phyloP scores from a whole-genome alignment of 2,888 invertebrate species.

The Cephonodes hylas region DNA sequence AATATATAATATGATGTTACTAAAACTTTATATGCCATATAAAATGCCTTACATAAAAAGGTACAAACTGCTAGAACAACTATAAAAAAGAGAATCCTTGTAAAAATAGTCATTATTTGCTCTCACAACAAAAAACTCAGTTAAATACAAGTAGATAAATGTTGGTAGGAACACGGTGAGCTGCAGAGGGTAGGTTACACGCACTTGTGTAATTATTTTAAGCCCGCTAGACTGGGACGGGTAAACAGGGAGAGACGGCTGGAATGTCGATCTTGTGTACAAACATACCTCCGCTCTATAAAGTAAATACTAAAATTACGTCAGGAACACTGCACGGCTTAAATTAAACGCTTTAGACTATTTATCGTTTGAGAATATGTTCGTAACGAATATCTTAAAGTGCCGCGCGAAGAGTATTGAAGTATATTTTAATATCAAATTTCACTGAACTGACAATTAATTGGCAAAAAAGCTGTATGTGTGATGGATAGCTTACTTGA shows the following conservation, averaged over 20 bases:
- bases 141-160: conserved; percentile 40
- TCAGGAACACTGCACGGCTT: conserved; percentile 2
- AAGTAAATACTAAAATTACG: conserved; percentile 8
- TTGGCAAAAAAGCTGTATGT: no score
- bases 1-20: neutral
- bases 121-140: conserved; percentile 18
- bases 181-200: conserved; percentile 53
- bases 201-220: conserved; percentile 79
- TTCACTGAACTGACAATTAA: neutral
- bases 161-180: conserved; percentile 48
- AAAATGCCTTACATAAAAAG: no score
- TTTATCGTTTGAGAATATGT: neutral
- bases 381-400: neutral
- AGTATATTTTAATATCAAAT: no score
- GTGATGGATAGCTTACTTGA: no score
- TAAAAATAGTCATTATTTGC: neutral
- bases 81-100: neutral
- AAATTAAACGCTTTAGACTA: neutral
- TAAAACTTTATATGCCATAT: no score
- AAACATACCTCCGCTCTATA: conserved; percentile 25
- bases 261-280: conserved; percentile 64
- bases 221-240: conserved; percentile 64
- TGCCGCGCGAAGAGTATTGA: neutral
- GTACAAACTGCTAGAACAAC: no score
- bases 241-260: conserved; percentile 58